Evolutionary conservation across 2,113 vertebrate species (phyloP).

Genomic region (Cheilinus undulatus): DNA sequence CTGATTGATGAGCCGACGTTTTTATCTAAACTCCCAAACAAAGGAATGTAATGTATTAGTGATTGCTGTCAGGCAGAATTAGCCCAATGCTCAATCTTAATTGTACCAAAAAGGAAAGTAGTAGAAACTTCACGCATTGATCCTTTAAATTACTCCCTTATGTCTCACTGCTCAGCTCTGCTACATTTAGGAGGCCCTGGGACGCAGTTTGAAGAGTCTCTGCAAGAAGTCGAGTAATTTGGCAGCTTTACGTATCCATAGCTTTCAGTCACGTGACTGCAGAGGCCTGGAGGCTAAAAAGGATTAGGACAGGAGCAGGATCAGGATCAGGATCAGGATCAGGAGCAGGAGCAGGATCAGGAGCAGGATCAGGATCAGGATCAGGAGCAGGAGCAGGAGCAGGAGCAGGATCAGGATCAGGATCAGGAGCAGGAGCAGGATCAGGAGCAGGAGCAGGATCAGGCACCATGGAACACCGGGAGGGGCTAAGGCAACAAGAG

Average conservation of each 20-base stretch:
- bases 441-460: no score
- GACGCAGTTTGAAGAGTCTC: neutral
- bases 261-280: no score
- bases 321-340: no score
- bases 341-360: no score
- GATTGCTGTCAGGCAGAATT: neutral
- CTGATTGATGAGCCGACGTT: neutral
- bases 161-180: neutral
- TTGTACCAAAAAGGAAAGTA: neutral
- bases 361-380: no score
- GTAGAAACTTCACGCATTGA: neutral
- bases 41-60: neutral
- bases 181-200: neutral
- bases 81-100: neutral
- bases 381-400: no score
- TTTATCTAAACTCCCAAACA: neutral
- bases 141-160: neutral
- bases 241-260: neutral
- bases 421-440: no score
- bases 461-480: no score
- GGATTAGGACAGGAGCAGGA: no score
- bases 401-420: no score
- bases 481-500: no score
- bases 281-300: no score
- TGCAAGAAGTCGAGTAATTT: neutral